Conservation (phyloP, 2,888 invertebrate species). For the Mythimna albipuncta region DNA sequence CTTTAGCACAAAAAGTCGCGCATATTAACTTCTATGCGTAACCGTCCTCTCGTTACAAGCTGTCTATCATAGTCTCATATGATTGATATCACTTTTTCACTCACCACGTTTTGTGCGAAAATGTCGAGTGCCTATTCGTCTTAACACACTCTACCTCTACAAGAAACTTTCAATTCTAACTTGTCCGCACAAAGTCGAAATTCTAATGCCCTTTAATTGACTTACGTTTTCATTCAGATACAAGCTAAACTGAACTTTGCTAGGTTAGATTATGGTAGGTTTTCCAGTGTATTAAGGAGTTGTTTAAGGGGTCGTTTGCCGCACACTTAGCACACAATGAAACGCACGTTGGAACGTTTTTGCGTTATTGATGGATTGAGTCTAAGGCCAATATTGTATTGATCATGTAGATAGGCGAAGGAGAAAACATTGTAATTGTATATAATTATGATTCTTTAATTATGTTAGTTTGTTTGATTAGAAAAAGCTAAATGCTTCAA, state of each 20-base stretch:
- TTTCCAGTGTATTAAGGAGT: constrained; percentile 71
- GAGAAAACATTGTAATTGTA: constrained; percentile 47
- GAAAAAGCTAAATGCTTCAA: neutral
- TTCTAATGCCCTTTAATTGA: constrained; percentile 14
- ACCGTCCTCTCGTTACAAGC: constrained; percentile 64
- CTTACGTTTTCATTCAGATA: neutral
- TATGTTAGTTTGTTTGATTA: neutral
- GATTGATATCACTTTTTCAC: constrained; percentile 88
- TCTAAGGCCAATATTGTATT: constrained; percentile 78
- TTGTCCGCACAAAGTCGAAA: constrained; percentile 14
- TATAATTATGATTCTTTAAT: constrained; percentile 41
- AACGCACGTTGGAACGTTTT: constrained; percentile 78
- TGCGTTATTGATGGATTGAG: constrained; percentile 79
- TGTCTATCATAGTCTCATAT: constrained; percentile 85
- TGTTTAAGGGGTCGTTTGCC: constrained; percentile 77
- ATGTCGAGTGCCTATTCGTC: constrained; percentile 73
- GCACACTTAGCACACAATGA: constrained; percentile 80
- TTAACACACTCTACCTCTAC: constrained; percentile 56
- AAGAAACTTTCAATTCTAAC: constrained; percentile 27
- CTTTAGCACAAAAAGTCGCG: constrained; percentile 57
- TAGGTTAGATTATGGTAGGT: constrained; percentile 40
- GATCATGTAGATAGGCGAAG: constrained; percentile 67
- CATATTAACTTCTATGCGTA: constrained; percentile 58
- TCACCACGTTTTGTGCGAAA: constrained; percentile 70
- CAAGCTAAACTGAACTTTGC: constrained; percentile 29